Evolutionary conservation across 2,888 invertebrate genomes (phyloP).

Genomic region (Myopa testacea): DNA sequence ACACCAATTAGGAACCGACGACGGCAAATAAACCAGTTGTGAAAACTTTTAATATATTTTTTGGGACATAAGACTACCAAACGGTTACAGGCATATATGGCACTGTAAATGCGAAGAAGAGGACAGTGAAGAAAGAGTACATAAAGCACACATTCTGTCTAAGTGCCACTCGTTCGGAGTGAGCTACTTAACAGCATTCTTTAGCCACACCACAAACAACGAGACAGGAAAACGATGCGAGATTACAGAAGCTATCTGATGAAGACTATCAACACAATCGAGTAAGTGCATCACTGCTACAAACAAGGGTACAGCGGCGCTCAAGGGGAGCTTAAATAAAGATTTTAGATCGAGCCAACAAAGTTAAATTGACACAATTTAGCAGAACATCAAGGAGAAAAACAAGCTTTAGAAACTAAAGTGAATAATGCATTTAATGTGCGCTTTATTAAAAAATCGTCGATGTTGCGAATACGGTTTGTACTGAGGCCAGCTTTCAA

Average conservation of each 20-base stretch:
- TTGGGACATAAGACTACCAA: no score
- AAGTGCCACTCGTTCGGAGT: slow-evolving; percentile 15
- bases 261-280: not conserved
- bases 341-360: slow-evolving; percentile 9
- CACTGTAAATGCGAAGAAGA: no score
- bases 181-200: slow-evolving; percentile 19
- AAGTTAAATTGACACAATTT: slow-evolving; percentile 28
- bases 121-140: not conserved
- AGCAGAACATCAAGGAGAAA: slow-evolving; percentile 13
- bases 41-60: no score
- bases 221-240: not conserved
- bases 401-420: not conserved
- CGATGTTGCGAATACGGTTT: not conserved
- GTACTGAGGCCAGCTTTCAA: not conserved
- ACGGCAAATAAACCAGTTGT: no score
- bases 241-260: not conserved
- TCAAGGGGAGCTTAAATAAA: slow-evolving; percentile 1
- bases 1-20: no score
- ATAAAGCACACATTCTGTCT: not conserved
- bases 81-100: no score
- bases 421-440: slow-evolving; percentile 31
- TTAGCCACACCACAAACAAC: slow-evolving; percentile 20
- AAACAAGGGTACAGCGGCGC: slow-evolving; percentile 2
- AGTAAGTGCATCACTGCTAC: slow-evolving; percentile 3
- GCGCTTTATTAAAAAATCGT: slow-evolving; percentile 15